A percentile compares a stretch with the other conserved stretches of the same genome.
phyloP scores from a whole-genome alignment of 2,113 vertebrate species.

The Lipotes vexillifer region DNA sequence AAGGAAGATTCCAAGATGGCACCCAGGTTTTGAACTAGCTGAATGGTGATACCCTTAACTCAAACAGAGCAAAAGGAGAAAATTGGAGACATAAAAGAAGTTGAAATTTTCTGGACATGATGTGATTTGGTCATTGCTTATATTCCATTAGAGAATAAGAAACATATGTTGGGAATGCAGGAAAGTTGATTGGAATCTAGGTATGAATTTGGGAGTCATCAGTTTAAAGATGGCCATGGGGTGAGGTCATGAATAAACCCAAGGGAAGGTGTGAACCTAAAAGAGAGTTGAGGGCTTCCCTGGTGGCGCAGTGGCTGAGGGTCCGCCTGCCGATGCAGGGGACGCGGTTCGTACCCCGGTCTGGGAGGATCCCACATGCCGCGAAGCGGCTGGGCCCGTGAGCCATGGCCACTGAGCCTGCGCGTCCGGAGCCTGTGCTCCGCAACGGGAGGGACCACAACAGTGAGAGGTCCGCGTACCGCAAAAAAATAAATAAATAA shows the following conservation, averaged over 20 bases:
- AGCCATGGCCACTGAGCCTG: too few relatives aligned
- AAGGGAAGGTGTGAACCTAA: not conserved
- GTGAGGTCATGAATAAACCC: not conserved
- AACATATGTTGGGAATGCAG: not conserved
- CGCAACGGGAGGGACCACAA: too few relatives aligned
- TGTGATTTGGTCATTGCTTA: not conserved
- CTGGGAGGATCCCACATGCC: too few relatives aligned
- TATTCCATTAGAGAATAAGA: not conserved
- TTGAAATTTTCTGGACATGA: not conserved
- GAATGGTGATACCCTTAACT: not conserved
- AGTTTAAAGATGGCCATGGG: not conserved
- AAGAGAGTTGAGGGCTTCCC: not conserved
- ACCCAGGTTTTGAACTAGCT: not conserved
- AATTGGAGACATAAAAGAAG: not conserved
- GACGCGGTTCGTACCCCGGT: too few relatives aligned
- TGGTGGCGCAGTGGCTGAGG: too few relatives aligned
- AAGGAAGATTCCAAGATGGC: not conserved
- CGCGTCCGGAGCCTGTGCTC: too few relatives aligned
- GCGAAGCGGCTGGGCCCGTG: too few relatives aligned
- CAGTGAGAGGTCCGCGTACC: too few relatives aligned
- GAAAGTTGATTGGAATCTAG: not conserved
- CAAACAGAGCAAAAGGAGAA: not conserved
- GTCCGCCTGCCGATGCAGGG: too few relatives aligned
- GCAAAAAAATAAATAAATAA: too few relatives aligned
- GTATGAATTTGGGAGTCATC: not conserved